Percentiles rank a stretch among this genome's conserved stretches.
phyloP scores from a whole-genome alignment of 2,888 invertebrate genomes.

The Habroteleia sp. region DNA sequence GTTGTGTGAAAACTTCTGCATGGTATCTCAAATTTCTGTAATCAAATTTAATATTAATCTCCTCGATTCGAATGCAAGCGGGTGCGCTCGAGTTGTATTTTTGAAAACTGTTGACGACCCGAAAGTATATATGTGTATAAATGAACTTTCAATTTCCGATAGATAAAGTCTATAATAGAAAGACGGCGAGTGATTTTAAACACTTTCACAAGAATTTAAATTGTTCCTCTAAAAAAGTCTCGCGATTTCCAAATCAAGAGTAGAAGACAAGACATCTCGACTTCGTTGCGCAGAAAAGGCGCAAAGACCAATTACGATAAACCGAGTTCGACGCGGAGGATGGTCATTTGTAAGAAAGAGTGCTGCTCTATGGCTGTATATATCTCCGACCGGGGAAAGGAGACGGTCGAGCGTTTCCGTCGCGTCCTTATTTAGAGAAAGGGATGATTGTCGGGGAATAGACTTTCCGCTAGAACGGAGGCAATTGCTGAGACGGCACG shows the following conservation, averaged over 20 bases:
- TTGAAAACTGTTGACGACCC: no score
- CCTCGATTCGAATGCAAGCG: no score
- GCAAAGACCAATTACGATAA: slow-evolving; percentile 61
- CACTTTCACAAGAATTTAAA: no score
- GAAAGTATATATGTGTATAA: no score
- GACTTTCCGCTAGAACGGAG: slow-evolving; percentile 58
- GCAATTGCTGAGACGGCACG: slow-evolving; percentile 66
- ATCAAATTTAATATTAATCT: no score
- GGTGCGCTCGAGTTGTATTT: no score
- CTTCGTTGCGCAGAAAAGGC: slow-evolving; percentile 17
- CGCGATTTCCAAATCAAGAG: not conserved
- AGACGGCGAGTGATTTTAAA: no score
- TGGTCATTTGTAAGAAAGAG: slow-evolving; percentile 51
- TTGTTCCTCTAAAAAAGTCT: not conserved
- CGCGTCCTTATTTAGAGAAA: slow-evolving; percentile 78
- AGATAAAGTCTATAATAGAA: no score
- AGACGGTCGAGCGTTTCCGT: slow-evolving; percentile 77
- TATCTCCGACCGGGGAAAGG: slow-evolving; percentile 68
- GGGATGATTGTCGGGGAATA: slow-evolving; percentile 70
- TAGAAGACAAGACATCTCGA: slow-evolving; percentile 11
- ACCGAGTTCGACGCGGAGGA: slow-evolving; percentile 32
- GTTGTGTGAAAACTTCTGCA: no score
- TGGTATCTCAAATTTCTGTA: no score
- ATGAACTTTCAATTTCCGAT: no score
- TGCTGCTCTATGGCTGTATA: slow-evolving; percentile 28